Base-by-base conservation (phyloP, 2,797 vertebrate genomes). In the Hippopotamyrus pictus region DNA sequence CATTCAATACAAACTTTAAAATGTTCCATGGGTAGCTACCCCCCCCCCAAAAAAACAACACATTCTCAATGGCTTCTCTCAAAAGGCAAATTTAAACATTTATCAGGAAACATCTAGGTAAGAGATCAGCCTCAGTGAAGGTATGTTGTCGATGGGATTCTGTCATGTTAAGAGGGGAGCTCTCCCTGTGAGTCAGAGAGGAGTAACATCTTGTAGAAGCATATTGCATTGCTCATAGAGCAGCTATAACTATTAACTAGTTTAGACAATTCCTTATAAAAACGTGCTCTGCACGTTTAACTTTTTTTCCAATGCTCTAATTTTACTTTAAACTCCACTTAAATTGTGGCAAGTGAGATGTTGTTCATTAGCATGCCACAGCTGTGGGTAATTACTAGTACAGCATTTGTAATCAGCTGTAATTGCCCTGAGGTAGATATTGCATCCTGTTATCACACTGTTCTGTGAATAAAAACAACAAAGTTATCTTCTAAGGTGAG, bases 51-150 rank as follows among this genome's bases (percentile, higher is more conserved):
- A 59, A 59, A 57, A 6, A 59, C 5, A n/a, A 59, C 19, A 22
- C 2, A 22, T 25, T 92, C 92, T 91, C 95, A 93, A 94, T 92
- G 93, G 90, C 87, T 93, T 91, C 92, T 92, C 89, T 91, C 93
- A 92, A 93, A 90, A 90, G 90, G 90, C 90, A 89, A 89, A 89
- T 92, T 95, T 91, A 86, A 95, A 94, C 93, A 94, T 94, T 93
- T 90, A 96, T 93, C 86, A 73, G 33, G 51, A 92, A 82, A 92
- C 90, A 90, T 87, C 89, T 90, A 86, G 92, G 92, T 94, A 91
- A 65, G 86, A 92, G 93, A 69, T 65, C 69, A 93, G 91, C 85
- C 83, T 86, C 84, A 86, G 14, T 90, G 29, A 87, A 86, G 51
- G 29, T 51, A 25, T 37, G 92, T 91, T 89, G 88, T 12, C 89